Evolutionary conservation across 2,113 vertebrate genomes (phyloP), one percentile per base, ranked within the genome.

Genomic region (Vimba vimba): DNA sequence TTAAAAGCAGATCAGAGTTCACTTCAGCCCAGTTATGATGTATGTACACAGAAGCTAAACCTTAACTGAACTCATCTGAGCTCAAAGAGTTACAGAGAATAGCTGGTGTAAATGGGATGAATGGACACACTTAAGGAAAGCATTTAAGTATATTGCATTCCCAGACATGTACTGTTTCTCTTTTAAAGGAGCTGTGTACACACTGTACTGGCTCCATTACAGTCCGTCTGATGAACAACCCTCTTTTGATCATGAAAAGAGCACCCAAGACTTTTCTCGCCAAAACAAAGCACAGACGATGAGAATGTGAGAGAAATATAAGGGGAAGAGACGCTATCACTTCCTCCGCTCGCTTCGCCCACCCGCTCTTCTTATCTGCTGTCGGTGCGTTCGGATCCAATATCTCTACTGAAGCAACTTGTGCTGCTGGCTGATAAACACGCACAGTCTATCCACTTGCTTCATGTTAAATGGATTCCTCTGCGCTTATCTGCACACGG

Each of bases 401-500:
- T 82, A 82, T 71, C 80, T 57, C 68, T 27, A 52, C 36, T 33
- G 68, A 86, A 85, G 86, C 17, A 68, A 88, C 68, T 82, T 69
- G 47, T 86, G 87, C 83, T 66, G 9, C 25, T 10, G 69, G 11
- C 81, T 81, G 87, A 88, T 86, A 85, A 87, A 89, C 80, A 86
- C 39, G 71, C 68, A 68, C 84, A 82, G 78, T 82, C 82, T 36
- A 84, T 84, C 85, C 62, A 52, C 50, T 75, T 33, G 79, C 60
- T 57, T 79, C 85, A 75, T 86, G 87, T 87, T 84, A 84, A 87
- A 90, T 71, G 59, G 77, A 57, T 86, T 75, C 77, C 71, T 73
- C 43, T 77, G 73, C 25, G 23, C 90, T 91, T 89, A 88, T 89
- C 89, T 86, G 66, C 84, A 80, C 62, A 71, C 33, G 12, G 68